A percentile compares a stretch with the other conserved stretches of the same genome.
phyloP scores from a whole-genome alignment of 2,113 vertebrate genomes.

The Craseonycteris thonglongyai region DNA sequence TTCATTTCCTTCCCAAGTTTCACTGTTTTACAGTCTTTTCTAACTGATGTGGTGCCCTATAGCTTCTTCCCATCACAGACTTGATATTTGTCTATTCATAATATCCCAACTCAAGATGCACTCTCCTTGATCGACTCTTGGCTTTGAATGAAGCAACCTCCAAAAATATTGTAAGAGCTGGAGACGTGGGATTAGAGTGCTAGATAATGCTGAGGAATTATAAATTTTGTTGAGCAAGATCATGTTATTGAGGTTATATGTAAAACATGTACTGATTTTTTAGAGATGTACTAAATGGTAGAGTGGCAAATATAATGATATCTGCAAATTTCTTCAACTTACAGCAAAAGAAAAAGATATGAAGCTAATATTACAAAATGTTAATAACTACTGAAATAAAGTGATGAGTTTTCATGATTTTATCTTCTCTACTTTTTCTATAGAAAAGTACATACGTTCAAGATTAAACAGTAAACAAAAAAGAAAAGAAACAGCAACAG shows the following conservation, averaged over 20 bases:
- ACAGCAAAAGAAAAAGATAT: not conserved
- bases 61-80: not conserved
- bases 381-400: not conserved
- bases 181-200: not conserved
- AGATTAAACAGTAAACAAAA: not conserved
- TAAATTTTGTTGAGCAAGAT: not conserved
- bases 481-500: not conserved
- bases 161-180: not conserved
- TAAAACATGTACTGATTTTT: not conserved
- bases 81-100: not conserved
- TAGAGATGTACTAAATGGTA: not conserved
- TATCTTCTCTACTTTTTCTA: not conserved
- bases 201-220: not conserved
- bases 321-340: not conserved
- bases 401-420: not conserved
- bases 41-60: not conserved
- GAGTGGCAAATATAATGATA: not conserved
- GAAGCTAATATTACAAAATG: not conserved
- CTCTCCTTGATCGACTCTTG: not conserved
- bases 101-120: not conserved
- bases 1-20: not conserved
- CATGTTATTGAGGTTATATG: not conserved
- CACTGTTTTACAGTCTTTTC: not conserved
- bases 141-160: not conserved
- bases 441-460: too few species aligned